Percentiles rank a stretch among this genome's conserved stretches.
phyloP scores from a whole-genome alignment of 2,888 invertebrate species.

The Dicranocentrus wangi region DNA sequence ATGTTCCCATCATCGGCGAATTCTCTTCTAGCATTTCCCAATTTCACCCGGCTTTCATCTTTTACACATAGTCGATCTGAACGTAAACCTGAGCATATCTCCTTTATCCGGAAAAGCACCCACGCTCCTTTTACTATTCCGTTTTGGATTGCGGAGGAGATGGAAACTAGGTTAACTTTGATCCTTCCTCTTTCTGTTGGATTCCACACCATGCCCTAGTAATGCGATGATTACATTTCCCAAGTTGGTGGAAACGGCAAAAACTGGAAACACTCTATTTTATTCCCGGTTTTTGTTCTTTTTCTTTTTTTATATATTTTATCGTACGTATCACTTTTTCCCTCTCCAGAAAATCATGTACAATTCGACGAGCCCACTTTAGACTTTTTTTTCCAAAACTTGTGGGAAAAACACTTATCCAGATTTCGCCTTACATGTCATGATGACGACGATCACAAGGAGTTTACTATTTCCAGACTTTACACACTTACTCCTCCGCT shows the following conservation, averaged over 20 bases:
- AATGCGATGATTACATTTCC: constrained; percentile 60
- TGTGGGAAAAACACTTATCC: constrained; percentile 46
- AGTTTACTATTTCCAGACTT: not conserved
- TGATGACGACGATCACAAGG: not conserved
- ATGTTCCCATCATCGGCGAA: constrained; percentile 43
- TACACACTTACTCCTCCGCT: not conserved
- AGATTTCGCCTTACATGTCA: constrained; percentile 33
- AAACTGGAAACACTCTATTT: constrained; percentile 22
- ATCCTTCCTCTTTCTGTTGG: constrained; percentile 55
- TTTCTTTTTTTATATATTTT: constrained; percentile 18
- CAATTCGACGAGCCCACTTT: not conserved
- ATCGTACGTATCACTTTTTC: constrained; percentile 25
- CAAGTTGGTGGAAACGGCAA: constrained; percentile 25
- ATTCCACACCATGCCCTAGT: constrained; percentile 56
- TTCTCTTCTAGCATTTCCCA: constrained; percentile 31
- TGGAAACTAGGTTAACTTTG: constrained; percentile 64
- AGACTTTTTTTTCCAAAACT: constrained; percentile 28
- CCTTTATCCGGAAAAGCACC: constrained; percentile 30
- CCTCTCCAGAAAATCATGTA: constrained; percentile 22
- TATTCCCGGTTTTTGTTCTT: not conserved
- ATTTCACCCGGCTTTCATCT: constrained; percentile 49
- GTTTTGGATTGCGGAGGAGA: constrained; percentile 31
- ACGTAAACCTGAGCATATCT: too few relatives aligned
- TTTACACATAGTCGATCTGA: constrained; percentile 21
- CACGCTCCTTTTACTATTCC: constrained; percentile 21